Evolutionary conservation across 2,797 vertebrate genomes (phyloP).

Genomic region (Tokudaia tokunoshimensis): DNA sequence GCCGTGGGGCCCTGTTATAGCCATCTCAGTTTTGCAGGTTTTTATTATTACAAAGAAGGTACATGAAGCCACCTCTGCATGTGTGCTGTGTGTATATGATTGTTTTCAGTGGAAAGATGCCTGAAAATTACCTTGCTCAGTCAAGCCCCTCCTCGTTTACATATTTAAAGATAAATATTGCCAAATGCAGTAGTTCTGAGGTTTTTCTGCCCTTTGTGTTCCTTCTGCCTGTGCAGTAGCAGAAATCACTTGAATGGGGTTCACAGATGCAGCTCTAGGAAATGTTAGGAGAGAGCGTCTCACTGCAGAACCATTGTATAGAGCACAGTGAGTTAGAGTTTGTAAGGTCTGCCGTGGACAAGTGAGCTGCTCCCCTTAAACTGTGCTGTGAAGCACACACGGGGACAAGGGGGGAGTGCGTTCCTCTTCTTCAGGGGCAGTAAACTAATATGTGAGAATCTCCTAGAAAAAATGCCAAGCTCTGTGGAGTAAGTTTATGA

Average conservation of each 20-base stretch:
- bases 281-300: neutral
- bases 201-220: neutral
- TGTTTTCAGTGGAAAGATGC: constrained; percentile 28
- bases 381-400: too few species aligned
- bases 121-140: neutral
- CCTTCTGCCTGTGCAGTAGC: neutral
- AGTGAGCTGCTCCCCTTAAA: neutral
- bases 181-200: neutral
- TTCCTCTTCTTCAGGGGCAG: neutral
- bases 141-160: neutral
- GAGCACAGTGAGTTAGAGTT: constrained; percentile 9
- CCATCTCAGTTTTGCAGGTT: neutral
- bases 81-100: neutral
- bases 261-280: neutral
- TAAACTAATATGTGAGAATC: neutral
- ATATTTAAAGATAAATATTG: neutral
- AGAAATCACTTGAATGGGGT: neutral
- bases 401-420: too few species aligned
- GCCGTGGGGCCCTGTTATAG: neutral
- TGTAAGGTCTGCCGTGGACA: neutral
- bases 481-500: constrained; percentile 27
- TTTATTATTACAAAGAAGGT: constrained; percentile 10
- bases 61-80: neutral
- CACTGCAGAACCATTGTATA: neutral
- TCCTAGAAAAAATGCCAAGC: constrained; percentile 7